Evolutionary conservation across 2,113 vertebrate species (phyloP), one percentile per base, ranked within the genome.

Genomic region (Cyanocitta stelleri): DNA sequence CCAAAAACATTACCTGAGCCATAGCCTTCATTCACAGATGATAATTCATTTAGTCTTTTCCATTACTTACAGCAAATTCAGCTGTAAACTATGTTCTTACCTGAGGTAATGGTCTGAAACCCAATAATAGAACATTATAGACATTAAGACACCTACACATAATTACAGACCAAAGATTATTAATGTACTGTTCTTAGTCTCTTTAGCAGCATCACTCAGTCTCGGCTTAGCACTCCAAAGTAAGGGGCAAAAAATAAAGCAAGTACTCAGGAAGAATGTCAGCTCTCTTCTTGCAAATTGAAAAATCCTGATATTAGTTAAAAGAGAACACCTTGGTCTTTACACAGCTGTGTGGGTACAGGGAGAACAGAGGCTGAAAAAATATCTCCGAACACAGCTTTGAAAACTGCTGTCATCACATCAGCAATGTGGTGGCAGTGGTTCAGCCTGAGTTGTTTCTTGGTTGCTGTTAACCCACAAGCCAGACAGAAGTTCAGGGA

Each of bases 81-180:
- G 63, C 95, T 92, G 78, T 89, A 96, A 95, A 95, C 58, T 92
- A 3, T 72, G 71, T 96, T 97, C 93, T 72, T 66, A 89, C 78
- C 61, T 41, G 85, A 95, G 88, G 30, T 87, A 96, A 89, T 52
- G 93, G 84, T 88, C 94, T 95, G 74, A 96, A 96, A 93, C 79
- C 55, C 59, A 80, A 11, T 94, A 95, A 82, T 86, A 95, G 94
- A 95, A 93, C 74, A 21, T 89, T 90, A 81, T 62, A 90, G 82
- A 52, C 77, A 82, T 85, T 82, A 79, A 78, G 84, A 92, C 89
- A 91, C 94, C 83, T 94, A 96, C 72, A 3, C n/a, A 13, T 82
- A 96, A 87, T 87, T 94, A 87, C 79, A 92, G 90, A 87, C 81
- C 49, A 89, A 94, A 87, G 87, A 93, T 73, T 87, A 76, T 63